Conservation (phyloP, 2,888 invertebrate species). For the Dynastes grantii region DNA sequence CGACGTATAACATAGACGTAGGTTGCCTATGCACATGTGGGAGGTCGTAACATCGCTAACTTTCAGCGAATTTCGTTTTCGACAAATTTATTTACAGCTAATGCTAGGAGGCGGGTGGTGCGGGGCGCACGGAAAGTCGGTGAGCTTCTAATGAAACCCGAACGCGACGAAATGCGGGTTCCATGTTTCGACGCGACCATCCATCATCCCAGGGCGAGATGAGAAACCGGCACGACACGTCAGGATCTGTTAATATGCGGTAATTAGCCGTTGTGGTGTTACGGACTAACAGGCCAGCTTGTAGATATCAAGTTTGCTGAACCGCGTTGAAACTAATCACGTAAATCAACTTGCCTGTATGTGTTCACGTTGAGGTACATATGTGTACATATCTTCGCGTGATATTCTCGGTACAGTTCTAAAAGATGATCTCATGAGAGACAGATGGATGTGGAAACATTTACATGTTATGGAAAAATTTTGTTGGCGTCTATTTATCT, state of each 20-base stretch:
- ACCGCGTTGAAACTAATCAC: background rate
- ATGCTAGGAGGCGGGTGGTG: too few relatives aligned
- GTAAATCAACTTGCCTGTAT: too few relatives aligned
- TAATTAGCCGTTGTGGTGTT: background rate
- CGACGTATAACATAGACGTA: conserved; percentile 1
- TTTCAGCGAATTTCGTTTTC: background rate
- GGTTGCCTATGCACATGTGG: background rate
- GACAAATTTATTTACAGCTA: too few relatives aligned
- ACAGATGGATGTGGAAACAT: too few relatives aligned
- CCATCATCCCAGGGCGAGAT: background rate
- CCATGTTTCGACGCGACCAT: conserved; percentile 14
- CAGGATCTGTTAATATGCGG: background rate
- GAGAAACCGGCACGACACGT: background rate
- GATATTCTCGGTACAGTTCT: too few relatives aligned
- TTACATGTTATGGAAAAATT: too few relatives aligned
- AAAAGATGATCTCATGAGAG: too few relatives aligned
- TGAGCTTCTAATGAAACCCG: background rate
- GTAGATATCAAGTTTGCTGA: background rate
- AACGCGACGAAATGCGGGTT: conserved; percentile 1
- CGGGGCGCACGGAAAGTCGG: background rate
- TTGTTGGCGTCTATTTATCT: too few relatives aligned
- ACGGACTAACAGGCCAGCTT: background rate
- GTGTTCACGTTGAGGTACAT: too few relatives aligned
- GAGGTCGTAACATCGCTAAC: background rate
- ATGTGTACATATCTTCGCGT: too few relatives aligned